Evolutionary conservation across 2,888 invertebrate genomes (phyloP), one percentile per base, ranked within the genome.

Genomic region (Clepsis dumicolana): DNA sequence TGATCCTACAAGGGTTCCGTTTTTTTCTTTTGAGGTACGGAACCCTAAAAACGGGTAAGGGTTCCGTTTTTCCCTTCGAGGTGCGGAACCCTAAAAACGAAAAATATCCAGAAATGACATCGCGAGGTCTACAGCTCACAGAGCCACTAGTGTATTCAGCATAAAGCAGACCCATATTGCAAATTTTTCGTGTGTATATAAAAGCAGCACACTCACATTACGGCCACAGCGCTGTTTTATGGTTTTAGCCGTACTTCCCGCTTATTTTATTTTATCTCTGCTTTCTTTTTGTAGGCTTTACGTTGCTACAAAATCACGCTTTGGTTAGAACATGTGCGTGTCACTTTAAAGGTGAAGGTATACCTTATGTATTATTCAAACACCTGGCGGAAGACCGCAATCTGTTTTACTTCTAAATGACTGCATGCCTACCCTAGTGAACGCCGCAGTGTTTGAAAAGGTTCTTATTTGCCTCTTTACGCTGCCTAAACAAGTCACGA

Each of bases 381-480:
- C 29, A 53, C 24, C 41, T 16, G 38, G 41, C 21, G 29, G 61
- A 44, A 25, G 38, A 10, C 56, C 67, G 62, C 67, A 62, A 67
- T 67, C 62, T 63, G 50, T 50, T 63, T 62, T 62, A 67, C 67
- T 67, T 67, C 38, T 62, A 67, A 67, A 50, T 56, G 62, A 50
- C 62, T 50, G 56, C 56, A 63, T 57, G 18, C 48, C 56, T 54
- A 27, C 56, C 56, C 21, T 56, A 59, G 59, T n/a, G 59, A 16
- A 21, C 48, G 24, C 44, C 62, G 62, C 54, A 48, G 48, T 35
- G 35, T 62, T 67, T 56, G 62, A 53, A 44, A 53, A 65, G 60
- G 53, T 32, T 61, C 54, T 8, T 44, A 61, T 66, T 53, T 53
- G 32, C 44, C 25, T 54, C 35, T 54, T n/a, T 16, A 4, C 27